These are phyloP conservation scores for Sycophila sp. DNA, from an alignment of 1,140 invertebrate genomes.

Conservation along the genomic window DNA sequence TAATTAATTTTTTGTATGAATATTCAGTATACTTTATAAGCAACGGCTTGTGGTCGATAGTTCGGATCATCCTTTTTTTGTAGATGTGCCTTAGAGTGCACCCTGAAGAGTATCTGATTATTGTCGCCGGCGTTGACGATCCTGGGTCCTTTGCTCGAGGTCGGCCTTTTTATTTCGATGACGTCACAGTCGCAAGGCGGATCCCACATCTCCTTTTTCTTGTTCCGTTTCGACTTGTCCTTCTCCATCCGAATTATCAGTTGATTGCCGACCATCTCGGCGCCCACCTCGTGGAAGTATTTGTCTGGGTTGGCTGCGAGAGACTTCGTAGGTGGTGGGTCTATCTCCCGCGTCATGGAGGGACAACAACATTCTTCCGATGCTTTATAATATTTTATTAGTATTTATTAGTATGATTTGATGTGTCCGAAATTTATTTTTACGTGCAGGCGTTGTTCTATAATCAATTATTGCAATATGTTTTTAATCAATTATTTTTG, in stretches of 20 bases:
- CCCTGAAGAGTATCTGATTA: slow-evolving; percentile 57
- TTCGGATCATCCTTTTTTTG: slow-evolving; percentile 38
- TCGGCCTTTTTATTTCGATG: slow-evolving; percentile 54
- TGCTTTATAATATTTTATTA: too few relatives aligned
- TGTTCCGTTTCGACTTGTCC: slow-evolving; percentile 48
- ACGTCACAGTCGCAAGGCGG: slow-evolving; percentile 58
- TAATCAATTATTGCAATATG: too few relatives aligned
- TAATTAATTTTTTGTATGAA: too few relatives aligned
- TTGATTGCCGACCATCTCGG: slow-evolving; percentile 55
- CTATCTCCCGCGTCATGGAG: slow-evolving; percentile 26
- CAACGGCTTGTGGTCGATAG: slow-evolving; percentile 45
- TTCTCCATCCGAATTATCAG: slow-evolving; percentile 60
- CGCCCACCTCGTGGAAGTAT: slow-evolving; percentile 57
- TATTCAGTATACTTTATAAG: slow-evolving; percentile 50
- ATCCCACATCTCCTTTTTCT: slow-evolving; percentile 45
- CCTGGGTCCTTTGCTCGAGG: slow-evolving; percentile 49
- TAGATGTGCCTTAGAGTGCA: slow-evolving; percentile 44
- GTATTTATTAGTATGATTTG: too few relatives aligned
- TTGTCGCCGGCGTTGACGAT: slow-evolving; percentile 54
- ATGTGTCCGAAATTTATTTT: too few relatives aligned
- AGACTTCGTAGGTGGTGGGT: neutral
- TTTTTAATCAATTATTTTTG: too few relatives aligned
- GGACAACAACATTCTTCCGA: slow-evolving; percentile 35
- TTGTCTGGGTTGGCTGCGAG: slow-evolving; percentile 37
- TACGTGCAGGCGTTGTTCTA: too few relatives aligned